Evolutionary conservation across 2,797 vertebrate species (phyloP).

Genomic region (Borostomias antarcticus): DNA sequence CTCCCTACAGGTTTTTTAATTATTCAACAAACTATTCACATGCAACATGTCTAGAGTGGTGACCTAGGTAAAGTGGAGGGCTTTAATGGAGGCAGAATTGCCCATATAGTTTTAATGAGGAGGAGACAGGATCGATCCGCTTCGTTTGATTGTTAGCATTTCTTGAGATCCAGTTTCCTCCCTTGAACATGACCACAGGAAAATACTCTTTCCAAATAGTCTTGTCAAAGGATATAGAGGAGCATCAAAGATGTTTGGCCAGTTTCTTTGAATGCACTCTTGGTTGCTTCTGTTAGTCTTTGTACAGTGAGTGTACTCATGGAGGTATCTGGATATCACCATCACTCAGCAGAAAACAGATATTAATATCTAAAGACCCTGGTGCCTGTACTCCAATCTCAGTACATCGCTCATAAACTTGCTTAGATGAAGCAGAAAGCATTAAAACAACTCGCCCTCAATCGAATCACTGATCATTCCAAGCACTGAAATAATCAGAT

Average conservation of each 20-base stretch:
- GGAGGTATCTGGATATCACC: neutral
- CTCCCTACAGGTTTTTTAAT: slow-evolving; percentile 21
- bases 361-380: neutral
- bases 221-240: neutral
- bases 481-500: slow-evolving; percentile 15
- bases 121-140: too few relatives aligned
- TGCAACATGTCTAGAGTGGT: slow-evolving; percentile 29
- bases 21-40: slow-evolving; percentile 41
- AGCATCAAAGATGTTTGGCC: neutral
- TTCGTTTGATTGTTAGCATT: slow-evolving; percentile 43
- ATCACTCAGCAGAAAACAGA: neutral
- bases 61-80: slow-evolving; percentile 25
- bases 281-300: neutral
- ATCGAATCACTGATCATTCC: slow-evolving; percentile 16
- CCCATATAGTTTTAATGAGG: slow-evolving; percentile 31
- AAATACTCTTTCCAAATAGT: slow-evolving; percentile 18
- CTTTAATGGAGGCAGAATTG: slow-evolving; percentile 32
- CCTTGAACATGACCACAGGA: slow-evolving; percentile 22
- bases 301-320: neutral
- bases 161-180: slow-evolving; percentile 47
- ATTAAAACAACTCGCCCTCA: slow-evolving; percentile 38
- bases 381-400: neutral
- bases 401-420: slow-evolving; percentile 11
- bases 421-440: slow-evolving; percentile 2
- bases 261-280: neutral